phyloP scores from a whole-genome alignment of 2,113 vertebrate species.

The Microcebus ravelobensis region DNA sequence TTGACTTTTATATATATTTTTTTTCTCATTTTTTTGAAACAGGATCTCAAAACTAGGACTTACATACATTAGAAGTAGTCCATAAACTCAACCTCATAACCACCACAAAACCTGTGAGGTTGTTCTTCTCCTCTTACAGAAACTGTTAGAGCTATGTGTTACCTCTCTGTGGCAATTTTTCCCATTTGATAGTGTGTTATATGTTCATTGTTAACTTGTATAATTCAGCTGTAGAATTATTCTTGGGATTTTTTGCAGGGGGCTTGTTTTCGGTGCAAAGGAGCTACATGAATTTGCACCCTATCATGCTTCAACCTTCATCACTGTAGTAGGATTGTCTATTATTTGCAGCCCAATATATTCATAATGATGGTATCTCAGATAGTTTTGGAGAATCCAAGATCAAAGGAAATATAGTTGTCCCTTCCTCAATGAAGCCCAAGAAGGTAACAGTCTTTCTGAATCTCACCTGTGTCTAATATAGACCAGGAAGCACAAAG shows the following conservation, averaged over 20 bases:
- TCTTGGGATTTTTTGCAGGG: neutral
- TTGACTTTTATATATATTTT: neutral
- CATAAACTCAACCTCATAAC: neutral
- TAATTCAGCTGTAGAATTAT: neutral
- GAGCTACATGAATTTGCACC: neutral
- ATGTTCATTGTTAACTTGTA: neutral
- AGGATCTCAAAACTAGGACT: neutral
- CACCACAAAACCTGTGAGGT: neutral
- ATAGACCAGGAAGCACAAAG: neutral
- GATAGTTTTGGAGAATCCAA: neutral
- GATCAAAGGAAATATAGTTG: neutral
- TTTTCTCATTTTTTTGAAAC: no score
- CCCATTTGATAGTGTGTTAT: neutral
- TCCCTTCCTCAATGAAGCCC: neutral
- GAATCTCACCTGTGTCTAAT: neutral
- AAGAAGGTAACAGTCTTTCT: neutral
- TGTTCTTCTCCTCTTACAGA: neutral
- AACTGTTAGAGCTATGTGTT: neutral
- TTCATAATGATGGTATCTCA: neutral
- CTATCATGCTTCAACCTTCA: neutral
- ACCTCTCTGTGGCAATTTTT: neutral
- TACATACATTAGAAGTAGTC: neutral
- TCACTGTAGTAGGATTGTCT: neutral
- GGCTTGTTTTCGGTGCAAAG: neutral
- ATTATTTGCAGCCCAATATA: neutral